phyloP scores from a whole-genome alignment of 2,797 vertebrate genomes.

The Tachyglossus aculeatus region DNA sequence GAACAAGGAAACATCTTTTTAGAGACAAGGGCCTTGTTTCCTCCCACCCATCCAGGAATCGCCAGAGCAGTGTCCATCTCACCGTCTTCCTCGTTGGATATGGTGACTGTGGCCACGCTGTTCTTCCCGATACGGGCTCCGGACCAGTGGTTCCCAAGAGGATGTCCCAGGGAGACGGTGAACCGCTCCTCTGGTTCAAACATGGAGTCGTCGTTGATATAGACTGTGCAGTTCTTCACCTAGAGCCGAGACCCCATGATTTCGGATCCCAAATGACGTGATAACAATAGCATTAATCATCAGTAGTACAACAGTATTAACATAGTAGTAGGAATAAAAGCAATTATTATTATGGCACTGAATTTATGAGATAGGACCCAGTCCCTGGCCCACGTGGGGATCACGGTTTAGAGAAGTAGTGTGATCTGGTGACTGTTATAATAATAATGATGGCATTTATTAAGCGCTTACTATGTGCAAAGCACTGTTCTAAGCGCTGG shows the following conservation, averaged over 20 bases:
- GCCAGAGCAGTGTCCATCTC: conserved; percentile 15
- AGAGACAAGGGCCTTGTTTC: too few species aligned
- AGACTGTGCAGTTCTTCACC: conserved; percentile 93
- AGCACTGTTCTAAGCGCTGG: too few species aligned
- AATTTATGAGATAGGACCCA: too few species aligned
- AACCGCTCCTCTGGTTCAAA: conserved; percentile 96
- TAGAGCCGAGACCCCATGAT: conserved; percentile 51
- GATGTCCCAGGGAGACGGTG: conserved; percentile 86
- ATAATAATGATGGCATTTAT: too few species aligned
- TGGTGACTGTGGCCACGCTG: conserved; percentile 83
- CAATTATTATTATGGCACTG: too few species aligned
- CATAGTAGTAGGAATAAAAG: too few species aligned
- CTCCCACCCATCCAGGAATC: too few species aligned
- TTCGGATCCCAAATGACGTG: background rate
- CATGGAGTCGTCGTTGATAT: conserved; percentile 88
- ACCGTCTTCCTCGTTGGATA: conserved; percentile 97
- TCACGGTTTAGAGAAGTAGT: too few species aligned
- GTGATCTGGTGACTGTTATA: too few species aligned
- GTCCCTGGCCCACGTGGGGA: too few species aligned
- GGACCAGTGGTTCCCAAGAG: conserved; percentile 93
- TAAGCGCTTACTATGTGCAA: too few species aligned
- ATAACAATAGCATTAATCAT: rapidly evolving
- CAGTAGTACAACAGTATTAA: background rate
- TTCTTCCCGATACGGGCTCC: conserved; percentile 87
- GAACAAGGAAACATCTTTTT: too few species aligned